Evolutionary conservation across 2,797 vertebrate species (phyloP).

Genomic region (Distichodus sexfasciatus): DNA sequence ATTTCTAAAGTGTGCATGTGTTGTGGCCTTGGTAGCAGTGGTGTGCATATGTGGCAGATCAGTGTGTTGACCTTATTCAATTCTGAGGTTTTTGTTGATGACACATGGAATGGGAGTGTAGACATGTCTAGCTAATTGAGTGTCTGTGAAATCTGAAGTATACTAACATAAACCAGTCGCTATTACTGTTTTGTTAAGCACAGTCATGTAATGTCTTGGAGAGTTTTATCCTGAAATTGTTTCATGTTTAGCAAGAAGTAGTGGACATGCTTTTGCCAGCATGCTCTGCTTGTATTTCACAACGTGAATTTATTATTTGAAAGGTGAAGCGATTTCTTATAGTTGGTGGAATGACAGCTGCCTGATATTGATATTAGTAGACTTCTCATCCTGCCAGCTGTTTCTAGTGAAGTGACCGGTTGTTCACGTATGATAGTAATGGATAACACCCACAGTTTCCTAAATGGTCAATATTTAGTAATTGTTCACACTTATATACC

Average conservation of each 20-base stretch:
- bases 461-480: not conserved
- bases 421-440: slow-evolving; percentile 17
- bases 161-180: too few species aligned
- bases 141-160: too few species aligned
- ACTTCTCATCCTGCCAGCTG: slow-evolving; percentile 40
- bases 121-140: too few species aligned
- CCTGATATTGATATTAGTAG: slow-evolving; percentile 16
- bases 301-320: too few species aligned
- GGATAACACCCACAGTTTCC: not conserved
- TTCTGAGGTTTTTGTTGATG: not conserved
- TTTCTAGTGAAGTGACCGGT: slow-evolving; percentile 31
- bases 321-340: not conserved
- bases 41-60: not conserved
- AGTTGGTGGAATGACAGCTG: slow-evolving; percentile 46
- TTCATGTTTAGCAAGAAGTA: too few species aligned
- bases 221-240: too few species aligned
- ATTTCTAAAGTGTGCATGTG: slow-evolving; percentile 10
- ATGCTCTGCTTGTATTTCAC: too few species aligned
- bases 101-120: too few species aligned
- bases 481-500: too few species aligned
- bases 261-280: too few species aligned
- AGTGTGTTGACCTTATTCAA: not conserved
- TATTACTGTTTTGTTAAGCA: too few species aligned
- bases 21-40: not conserved
- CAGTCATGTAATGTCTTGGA: too few species aligned